Conservation (phyloP, 1,140 invertebrate species). For the Andricus grossulariae region DNA sequence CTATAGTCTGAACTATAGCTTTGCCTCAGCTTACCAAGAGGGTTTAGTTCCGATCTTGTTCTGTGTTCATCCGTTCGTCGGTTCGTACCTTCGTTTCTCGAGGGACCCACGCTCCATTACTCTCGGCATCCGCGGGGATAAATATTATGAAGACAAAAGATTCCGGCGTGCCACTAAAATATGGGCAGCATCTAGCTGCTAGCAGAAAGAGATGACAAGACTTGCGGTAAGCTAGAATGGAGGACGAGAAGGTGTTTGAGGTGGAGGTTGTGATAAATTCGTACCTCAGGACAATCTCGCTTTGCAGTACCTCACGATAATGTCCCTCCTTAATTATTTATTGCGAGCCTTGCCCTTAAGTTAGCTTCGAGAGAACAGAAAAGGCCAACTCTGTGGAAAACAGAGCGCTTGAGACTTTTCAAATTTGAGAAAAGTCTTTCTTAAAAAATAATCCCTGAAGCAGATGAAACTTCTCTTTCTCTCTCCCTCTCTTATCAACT, state of each 20-base stretch:
- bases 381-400: neutral
- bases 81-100: conserved; percentile 46
- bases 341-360: conserved; percentile 34
- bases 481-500: neutral
- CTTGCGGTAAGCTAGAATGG: conserved; percentile 25
- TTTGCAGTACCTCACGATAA: conserved; percentile 57
- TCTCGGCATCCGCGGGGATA: conserved; percentile 60
- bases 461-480: neutral
- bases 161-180: conserved; percentile 61
- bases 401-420: conserved; percentile 9
- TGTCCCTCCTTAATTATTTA: conserved; percentile 65
- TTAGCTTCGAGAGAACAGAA: neutral
- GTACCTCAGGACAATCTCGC: conserved; percentile 49
- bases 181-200: conserved; percentile 42
- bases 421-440: neutral
- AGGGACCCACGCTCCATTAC: conserved; percentile 54
- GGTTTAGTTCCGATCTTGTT: conserved; percentile 58
- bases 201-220: conserved; percentile 35
- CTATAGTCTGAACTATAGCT: conserved; percentile 43
- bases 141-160: conserved; percentile 73
- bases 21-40: conserved; percentile 34
- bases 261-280: conserved; percentile 59
- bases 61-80: conserved; percentile 35
- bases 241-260: conserved; percentile 36
- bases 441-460: neutral